A percentile compares a stretch with the other conserved stretches of the same genome.
These are phyloP conservation scores for Arge pagana DNA, from an alignment of 2,888 invertebrate species.

Conservation along the genomic window DNA sequence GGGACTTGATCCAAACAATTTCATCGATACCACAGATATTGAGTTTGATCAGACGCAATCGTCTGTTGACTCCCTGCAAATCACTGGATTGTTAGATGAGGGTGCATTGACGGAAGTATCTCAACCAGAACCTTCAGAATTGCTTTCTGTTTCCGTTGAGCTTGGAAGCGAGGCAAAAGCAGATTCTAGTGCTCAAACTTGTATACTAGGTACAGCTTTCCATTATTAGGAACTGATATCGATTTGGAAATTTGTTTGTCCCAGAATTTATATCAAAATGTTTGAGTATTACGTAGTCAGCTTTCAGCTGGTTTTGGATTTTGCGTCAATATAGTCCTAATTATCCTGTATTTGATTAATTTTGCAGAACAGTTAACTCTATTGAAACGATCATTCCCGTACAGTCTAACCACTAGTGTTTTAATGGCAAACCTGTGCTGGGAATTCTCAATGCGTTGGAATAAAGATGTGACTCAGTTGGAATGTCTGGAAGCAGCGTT, in stretches of 20 bases:
- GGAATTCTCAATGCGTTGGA: conserved; percentile 90
- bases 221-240: neutral
- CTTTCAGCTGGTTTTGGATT: conserved; percentile 2
- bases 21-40: conserved; percentile 53
- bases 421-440: conserved; percentile 86
- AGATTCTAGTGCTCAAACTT: conserved; percentile 38
- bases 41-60: conserved; percentile 45
- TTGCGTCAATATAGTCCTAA: conserved; percentile 1
- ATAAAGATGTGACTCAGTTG: conserved; percentile 72
- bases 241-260: neutral
- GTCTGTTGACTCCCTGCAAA: conserved; percentile 31
- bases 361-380: conserved; percentile 52
- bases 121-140: conserved; percentile 32
- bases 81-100: conserved; percentile 39
- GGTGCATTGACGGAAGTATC: conserved; percentile 34
- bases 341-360: conserved; percentile 1
- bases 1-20: conserved; percentile 68
- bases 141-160: conserved; percentile 40
- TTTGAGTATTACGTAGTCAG: neutral
- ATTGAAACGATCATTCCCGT: conserved; percentile 80
- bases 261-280: neutral
- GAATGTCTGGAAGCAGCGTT: conserved; percentile 73
- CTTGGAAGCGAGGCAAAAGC: conserved; percentile 41
- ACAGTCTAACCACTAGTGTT: conserved; percentile 79
- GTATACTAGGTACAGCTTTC: conserved; percentile 40